These are phyloP conservation scores for Phalacrocorax brasilianus DNA, from an alignment of 2,113 vertebrate genomes.

Conservation along the genomic window DNA sequence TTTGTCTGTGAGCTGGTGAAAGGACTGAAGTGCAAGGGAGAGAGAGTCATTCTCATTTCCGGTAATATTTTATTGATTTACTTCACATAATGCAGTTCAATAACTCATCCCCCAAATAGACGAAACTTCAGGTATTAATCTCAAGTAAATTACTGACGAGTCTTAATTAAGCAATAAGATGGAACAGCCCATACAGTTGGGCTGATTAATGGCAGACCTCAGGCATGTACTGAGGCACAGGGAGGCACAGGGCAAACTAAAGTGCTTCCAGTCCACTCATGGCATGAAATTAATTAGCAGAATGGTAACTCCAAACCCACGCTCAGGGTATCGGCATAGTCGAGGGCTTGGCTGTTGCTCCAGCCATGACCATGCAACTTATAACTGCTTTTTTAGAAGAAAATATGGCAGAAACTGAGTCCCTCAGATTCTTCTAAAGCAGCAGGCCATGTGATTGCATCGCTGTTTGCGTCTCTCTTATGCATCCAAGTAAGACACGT, in stretches of 20 bases:
- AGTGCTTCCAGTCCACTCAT: not conserved
- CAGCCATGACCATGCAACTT: not conserved
- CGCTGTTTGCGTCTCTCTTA: not conserved
- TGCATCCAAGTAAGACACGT: not conserved
- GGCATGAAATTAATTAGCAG: not conserved
- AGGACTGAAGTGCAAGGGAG: not conserved
- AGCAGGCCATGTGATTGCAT: not conserved
- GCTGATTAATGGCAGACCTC: constrained; percentile 45
- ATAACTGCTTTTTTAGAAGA: not conserved
- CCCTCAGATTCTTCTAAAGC: not conserved
- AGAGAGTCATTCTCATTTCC: constrained; percentile 1
- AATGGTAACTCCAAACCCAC: not conserved
- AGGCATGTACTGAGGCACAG: not conserved
- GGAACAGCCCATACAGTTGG: not conserved
- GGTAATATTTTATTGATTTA: constrained; percentile 56
- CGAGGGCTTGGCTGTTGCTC: not conserved
- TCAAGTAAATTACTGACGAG: constrained; percentile 51
- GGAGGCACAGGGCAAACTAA: not conserved
- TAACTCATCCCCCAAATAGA: constrained; percentile 31
- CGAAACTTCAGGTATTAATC: constrained; percentile 61
- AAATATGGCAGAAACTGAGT: not conserved
- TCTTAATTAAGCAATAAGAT: constrained; percentile 60
- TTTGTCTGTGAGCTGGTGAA: not conserved
- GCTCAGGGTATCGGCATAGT: not conserved
- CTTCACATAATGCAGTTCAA: constrained; percentile 11